Evolutionary conservation across 2,113 vertebrate genomes (phyloP).

Genomic region (Indicator indicator): DNA sequence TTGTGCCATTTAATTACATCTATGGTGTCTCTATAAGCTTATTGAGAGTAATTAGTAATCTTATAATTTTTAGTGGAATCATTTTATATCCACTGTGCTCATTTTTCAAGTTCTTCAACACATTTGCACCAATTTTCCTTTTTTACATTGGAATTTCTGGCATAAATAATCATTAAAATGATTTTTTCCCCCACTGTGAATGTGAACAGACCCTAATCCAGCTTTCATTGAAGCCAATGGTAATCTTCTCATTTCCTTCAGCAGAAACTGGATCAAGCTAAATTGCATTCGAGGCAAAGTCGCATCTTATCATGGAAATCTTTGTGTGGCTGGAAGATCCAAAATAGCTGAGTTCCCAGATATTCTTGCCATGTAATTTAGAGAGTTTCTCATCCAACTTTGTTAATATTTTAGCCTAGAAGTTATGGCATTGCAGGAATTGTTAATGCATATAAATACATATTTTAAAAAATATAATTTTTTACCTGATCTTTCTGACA

Average conservation of each 20-base stretch:
- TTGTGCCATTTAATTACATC: slow-evolving; percentile 58
- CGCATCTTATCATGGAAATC: neutral
- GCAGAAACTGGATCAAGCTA: slow-evolving; percentile 34
- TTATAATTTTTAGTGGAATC: slow-evolving; percentile 34
- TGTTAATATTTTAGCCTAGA: neutral
- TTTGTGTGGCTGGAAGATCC: neutral
- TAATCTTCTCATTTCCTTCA: slow-evolving; percentile 23
- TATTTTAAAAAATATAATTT: neutral
- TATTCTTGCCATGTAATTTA: neutral
- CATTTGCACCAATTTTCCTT: slow-evolving; percentile 11
- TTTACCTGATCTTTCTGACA: neutral
- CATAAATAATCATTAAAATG: slow-evolving; percentile 33
- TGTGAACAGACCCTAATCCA: slow-evolving; percentile 30
- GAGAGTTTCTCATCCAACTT: neutral
- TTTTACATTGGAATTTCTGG: slow-evolving; percentile 13
- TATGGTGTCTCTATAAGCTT: slow-evolving; percentile 22
- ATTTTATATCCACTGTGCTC: slow-evolving; percentile 2
- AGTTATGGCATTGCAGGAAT: neutral
- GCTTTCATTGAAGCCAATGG: slow-evolving; percentile 16
- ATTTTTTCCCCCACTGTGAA: neutral
- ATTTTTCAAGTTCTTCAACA: slow-evolving; percentile 5
- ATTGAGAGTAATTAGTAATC: slow-evolving; percentile 59
- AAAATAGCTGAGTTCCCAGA: neutral
- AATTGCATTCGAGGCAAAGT: slow-evolving; percentile 4
- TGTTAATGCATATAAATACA: neutral